Conservation (phyloP, 2,797 vertebrate species). For the Silurus aristotelis region DNA sequence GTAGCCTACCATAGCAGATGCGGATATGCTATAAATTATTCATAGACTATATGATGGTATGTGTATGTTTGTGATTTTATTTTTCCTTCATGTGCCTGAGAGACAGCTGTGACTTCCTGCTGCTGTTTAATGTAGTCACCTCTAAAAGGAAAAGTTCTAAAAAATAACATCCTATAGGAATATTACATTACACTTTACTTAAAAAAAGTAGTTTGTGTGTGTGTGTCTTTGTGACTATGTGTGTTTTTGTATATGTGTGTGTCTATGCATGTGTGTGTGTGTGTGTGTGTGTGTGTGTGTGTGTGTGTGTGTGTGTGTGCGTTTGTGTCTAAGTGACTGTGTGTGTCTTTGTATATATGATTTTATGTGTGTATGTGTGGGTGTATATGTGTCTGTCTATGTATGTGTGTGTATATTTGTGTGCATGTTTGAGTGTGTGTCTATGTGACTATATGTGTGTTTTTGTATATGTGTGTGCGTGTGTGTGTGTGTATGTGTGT, state of each 20-base stretch:
- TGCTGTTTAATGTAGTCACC: not conserved
- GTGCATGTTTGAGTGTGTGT: too few species aligned
- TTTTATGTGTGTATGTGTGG: too few species aligned
- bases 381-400: too few species aligned
- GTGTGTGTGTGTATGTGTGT: slow-evolving; percentile 3
- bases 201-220: not conserved
- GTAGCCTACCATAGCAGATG: not conserved
- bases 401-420: too few species aligned
- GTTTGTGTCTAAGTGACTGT: too few species aligned
- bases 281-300: too few species aligned
- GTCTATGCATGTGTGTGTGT: too few species aligned
- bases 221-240: too few species aligned
- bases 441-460: too few species aligned
- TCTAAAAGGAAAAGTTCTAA: slow-evolving; percentile 6
- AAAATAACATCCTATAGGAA: slow-evolving; percentile 23
- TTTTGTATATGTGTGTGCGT: not conserved
- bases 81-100: not conserved
- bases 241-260: too few species aligned
- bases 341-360: too few species aligned
- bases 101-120: not conserved
- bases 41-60: not conserved
- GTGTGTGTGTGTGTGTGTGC: too few species aligned
- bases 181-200: not conserved
- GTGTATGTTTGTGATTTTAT: not conserved
- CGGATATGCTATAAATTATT: not conserved